Evolutionary conservation across 2,113 vertebrate species (phyloP).

Genomic region (Festucalex cinctus): DNA sequence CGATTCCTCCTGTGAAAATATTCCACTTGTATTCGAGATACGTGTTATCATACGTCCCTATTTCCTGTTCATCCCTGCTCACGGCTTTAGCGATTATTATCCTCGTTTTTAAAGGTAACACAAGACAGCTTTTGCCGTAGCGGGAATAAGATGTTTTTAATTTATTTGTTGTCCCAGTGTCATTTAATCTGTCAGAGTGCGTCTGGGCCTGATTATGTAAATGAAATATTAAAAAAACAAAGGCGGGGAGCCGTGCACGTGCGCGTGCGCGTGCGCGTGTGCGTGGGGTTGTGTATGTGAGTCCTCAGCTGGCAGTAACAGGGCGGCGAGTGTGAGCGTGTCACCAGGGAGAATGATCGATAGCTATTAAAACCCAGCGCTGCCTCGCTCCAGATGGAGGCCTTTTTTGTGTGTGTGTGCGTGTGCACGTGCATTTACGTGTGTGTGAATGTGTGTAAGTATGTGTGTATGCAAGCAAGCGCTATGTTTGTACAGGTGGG

Average conservation of each 20-base stretch:
- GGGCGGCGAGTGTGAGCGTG: slow-evolving; percentile 56
- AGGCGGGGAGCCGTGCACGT: slow-evolving; percentile 41
- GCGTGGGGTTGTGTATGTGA: slow-evolving; percentile 21
- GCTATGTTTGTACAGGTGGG: slow-evolving; percentile 78
- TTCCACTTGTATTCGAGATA: neutral
- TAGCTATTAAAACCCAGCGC: slow-evolving; percentile 68
- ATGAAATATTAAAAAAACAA: slow-evolving; percentile 66
- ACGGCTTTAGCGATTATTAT: neutral
- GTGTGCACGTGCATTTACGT: slow-evolving; percentile 20
- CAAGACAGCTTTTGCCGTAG: slow-evolving; percentile 9
- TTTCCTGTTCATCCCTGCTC: neutral
- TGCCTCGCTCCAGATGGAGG: slow-evolving; percentile 58
- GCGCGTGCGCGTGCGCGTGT: slow-evolving; percentile 22
- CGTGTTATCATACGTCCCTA: neutral
- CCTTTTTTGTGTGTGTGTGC: slow-evolving; percentile 21
- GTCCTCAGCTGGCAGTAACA: slow-evolving; percentile 60
- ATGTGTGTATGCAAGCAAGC: slow-evolving; percentile 7
- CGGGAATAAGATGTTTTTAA: neutral
- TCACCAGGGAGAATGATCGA: slow-evolving; percentile 68
- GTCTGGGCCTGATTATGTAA: slow-evolving; percentile 71
- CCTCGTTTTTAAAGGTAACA: neutral
- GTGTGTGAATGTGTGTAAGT: slow-evolving; percentile 2
- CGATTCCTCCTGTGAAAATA: neutral
- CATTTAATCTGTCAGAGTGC: slow-evolving; percentile 68
- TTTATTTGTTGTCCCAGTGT: slow-evolving; percentile 68